These are phyloP conservation scores for Percopsis omiscomaycus DNA, from an alignment of 2,797 vertebrate species.

Conservation along the genomic window DNA sequence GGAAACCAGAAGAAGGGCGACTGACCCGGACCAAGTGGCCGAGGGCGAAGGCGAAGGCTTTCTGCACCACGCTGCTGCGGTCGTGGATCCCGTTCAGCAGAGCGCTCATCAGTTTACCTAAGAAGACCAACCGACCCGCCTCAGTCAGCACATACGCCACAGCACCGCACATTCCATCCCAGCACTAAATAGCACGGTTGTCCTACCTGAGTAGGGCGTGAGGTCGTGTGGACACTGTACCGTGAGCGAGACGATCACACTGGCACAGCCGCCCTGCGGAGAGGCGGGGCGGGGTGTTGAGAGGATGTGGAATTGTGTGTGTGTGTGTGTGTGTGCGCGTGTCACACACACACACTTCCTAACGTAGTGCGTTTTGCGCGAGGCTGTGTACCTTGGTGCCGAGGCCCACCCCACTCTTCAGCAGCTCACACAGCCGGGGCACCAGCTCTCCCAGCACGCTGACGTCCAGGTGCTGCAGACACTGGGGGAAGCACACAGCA, in stretches of 20 bases:
- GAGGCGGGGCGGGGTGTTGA: slow-evolving; percentile 2
- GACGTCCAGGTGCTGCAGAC: slow-evolving; percentile 94
- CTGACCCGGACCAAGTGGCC: slow-evolving; percentile 95
- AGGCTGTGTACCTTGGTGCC: slow-evolving; percentile 88
- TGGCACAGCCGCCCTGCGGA: slow-evolving; percentile 92
- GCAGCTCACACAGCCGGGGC: slow-evolving; percentile 91
- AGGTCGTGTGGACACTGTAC: slow-evolving; percentile 97
- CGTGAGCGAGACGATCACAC: slow-evolving; percentile 92
- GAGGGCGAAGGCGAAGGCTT: slow-evolving; percentile 92
- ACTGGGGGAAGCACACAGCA: slow-evolving; percentile 71
- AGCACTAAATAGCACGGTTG: background rate
- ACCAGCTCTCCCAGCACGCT: slow-evolving; percentile 90
- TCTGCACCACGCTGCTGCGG: slow-evolving; percentile 90
- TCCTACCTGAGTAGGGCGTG: slow-evolving; percentile 89
- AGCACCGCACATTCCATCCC: background rate
- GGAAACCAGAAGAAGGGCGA: background rate
- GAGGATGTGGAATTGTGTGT: background rate
- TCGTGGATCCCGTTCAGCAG: slow-evolving; percentile 91
- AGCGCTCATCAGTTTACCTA: slow-evolving; percentile 96
- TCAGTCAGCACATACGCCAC: background rate
- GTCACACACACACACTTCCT: background rate
- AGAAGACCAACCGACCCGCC: slow-evolving; percentile 5
- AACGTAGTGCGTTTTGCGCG: background rate
- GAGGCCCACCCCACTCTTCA: slow-evolving; percentile 93
- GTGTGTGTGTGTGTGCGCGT: background rate